phyloP scores from a whole-genome alignment of 1,140 invertebrate genomes.

The Drosophila pallidifrons region DNA sequence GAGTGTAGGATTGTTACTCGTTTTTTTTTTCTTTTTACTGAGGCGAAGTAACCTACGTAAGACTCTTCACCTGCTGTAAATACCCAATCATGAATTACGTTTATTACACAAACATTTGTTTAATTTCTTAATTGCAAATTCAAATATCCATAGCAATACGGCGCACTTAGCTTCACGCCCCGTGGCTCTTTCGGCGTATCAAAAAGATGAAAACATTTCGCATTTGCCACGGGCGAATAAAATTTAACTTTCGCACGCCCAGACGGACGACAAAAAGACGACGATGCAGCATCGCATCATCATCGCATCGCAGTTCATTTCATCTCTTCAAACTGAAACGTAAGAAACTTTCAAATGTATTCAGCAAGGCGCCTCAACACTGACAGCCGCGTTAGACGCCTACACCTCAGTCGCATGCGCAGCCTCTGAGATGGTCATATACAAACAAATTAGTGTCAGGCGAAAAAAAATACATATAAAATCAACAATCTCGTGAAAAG shows the following conservation, averaged over 20 bases:
- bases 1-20: no score
- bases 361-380: conserved; percentile 18
- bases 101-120: conserved; percentile 24
- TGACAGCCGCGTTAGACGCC: conserved; percentile 46
- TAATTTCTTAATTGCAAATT: conserved; percentile 35
- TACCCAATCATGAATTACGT: conserved; percentile 10
- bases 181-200: conserved; percentile 20
- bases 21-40: not conserved
- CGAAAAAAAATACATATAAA: conserved; percentile 3
- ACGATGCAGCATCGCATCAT: conserved; percentile 25
- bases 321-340: conserved; percentile 19
- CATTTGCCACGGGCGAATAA: conserved; percentile 18
- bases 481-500: conserved; percentile 55
- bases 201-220: conserved; percentile 18
- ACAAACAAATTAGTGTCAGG: conserved; percentile 63
- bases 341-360: conserved; percentile 64
- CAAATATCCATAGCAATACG: conserved; percentile 16
- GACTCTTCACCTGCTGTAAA: conserved; percentile 12
- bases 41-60: not conserved
- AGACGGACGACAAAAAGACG: conserved; percentile 47
- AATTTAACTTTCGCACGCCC: conserved; percentile 63
- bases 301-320: conserved; percentile 24
- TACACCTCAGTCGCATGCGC: conserved; percentile 46
- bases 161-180: conserved; percentile 11
- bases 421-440: conserved; percentile 47